A percentile compares a stretch with the other conserved stretches of the same genome.
phyloP scores from a whole-genome alignment of 92 coral and sea anemone genomes.

The Nematostella vectensis region DNA sequence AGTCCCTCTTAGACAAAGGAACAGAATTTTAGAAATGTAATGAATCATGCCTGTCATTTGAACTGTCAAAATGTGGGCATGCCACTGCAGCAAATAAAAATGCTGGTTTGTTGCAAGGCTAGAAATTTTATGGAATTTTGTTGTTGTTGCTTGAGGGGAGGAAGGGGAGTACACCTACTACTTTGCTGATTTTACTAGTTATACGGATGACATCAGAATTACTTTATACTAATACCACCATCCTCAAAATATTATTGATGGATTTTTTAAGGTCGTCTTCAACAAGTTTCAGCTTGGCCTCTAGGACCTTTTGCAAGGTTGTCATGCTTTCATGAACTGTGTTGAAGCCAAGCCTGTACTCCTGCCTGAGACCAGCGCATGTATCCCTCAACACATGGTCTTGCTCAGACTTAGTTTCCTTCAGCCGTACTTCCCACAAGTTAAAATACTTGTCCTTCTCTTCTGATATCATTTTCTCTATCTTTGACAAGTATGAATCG shows the following conservation, averaged over 20 bases:
- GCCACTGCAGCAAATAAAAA: too few species aligned
- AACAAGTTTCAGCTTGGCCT: constrained; percentile 73
- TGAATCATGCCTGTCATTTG: too few species aligned
- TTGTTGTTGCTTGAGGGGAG: too few species aligned
- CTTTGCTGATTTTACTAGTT: too few species aligned
- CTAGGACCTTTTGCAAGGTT: constrained; percentile 81
- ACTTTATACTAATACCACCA: constrained; percentile 69
- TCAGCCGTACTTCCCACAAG: constrained; percentile 59
- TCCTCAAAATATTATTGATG: constrained; percentile 78
- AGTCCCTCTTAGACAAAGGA: too few species aligned
- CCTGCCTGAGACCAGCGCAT: constrained; percentile 42
- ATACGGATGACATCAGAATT: too few species aligned
- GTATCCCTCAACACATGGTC: constrained; percentile 43
- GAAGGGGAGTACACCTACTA: too few species aligned
- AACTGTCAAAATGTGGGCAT: too few species aligned
- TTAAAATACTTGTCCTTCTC: constrained; percentile 66
- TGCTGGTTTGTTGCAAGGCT: too few species aligned
- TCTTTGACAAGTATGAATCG: constrained; percentile 60
- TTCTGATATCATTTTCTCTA: constrained; percentile 59
- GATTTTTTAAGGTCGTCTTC: constrained; percentile 90
- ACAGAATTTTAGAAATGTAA: too few species aligned
- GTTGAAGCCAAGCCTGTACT: constrained; percentile 78
- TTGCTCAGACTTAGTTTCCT: constrained; percentile 60
- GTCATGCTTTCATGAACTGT: constrained; percentile 88
- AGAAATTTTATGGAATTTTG: too few species aligned